phyloP scores from a whole-genome alignment of 1,140 invertebrate species.

The Lasioglossum baleicum region DNA sequence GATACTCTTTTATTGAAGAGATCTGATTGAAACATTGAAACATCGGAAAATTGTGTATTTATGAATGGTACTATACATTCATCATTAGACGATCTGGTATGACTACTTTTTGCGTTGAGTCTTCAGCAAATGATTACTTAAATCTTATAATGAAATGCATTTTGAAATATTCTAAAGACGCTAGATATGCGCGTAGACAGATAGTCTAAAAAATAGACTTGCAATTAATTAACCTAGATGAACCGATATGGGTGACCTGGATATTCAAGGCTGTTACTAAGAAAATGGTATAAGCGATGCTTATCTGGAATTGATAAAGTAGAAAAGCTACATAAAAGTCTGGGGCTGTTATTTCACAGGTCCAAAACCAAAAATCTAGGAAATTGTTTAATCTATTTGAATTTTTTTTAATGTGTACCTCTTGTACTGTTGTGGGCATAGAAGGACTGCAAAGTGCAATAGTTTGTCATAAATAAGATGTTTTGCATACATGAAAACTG shows the following conservation, averaged over 20 bases:
- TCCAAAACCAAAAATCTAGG: not conserved
- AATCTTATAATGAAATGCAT: not conserved
- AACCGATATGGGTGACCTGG: conserved; percentile 65
- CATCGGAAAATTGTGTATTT: too few species aligned
- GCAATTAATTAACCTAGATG: conserved; percentile 72
- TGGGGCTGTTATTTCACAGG: not conserved
- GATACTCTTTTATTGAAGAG: too few species aligned
- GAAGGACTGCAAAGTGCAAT: too few species aligned
- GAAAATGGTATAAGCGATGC: conserved; percentile 33
- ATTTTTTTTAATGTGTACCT: not conserved
- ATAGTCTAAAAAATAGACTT: conserved; percentile 55
- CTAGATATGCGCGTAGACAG: conserved; percentile 41
- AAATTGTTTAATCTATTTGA: not conserved
- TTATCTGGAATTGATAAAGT: conserved; percentile 7
- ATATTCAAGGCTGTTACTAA: conserved; percentile 59
- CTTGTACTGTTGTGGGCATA: too few species aligned
- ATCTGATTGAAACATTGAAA: too few species aligned
- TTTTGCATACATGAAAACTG: too few species aligned
- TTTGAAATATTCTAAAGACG: conserved; percentile 6
- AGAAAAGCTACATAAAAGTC: conserved; percentile 34
- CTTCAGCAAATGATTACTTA: too few species aligned
- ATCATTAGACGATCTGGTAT: too few species aligned
- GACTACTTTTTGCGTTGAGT: too few species aligned
- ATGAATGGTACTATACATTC: too few species aligned
- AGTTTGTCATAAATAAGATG: too few species aligned